Evolutionary conservation across 1,140 invertebrate species (phyloP).

Genomic region (Charaxes varanes): DNA sequence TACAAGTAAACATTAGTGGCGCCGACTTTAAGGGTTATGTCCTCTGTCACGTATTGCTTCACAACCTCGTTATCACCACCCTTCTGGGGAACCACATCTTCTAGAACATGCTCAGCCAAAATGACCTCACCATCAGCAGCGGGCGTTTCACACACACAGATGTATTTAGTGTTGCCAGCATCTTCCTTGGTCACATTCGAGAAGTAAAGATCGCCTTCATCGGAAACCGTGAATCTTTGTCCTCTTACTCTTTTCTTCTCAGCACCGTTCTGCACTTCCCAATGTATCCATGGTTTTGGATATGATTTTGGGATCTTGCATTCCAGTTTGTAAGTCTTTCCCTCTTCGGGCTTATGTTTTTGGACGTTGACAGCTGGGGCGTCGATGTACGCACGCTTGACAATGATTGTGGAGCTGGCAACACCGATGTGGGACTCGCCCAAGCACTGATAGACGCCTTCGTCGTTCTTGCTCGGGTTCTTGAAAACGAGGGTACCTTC

Average conservation of each 20-base stretch:
- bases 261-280: slow-evolving; percentile 22
- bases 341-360: slow-evolving; percentile 36
- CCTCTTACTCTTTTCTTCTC: background rate
- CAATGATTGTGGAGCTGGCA: slow-evolving; percentile 29
- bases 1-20: slow-evolving; percentile 34
- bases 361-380: slow-evolving; percentile 16
- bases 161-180: slow-evolving; percentile 37
- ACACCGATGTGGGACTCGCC: slow-evolving; percentile 30
- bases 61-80: slow-evolving; percentile 25
- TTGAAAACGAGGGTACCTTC: slow-evolving; percentile 38
- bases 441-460: slow-evolving; percentile 40
- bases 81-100: slow-evolving; percentile 23
- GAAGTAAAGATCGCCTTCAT: slow-evolving; percentile 42
- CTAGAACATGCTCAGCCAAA: slow-evolving; percentile 41
- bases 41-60: slow-evolving; percentile 38
- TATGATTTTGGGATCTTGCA: slow-evolving; percentile 38
- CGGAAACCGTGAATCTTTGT: slow-evolving; percentile 29
- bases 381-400: slow-evolving; percentile 32
- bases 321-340: slow-evolving; percentile 37
- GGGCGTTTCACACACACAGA: slow-evolving; percentile 39
- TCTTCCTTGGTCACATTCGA: slow-evolving; percentile 41
- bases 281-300: slow-evolving; percentile 44
- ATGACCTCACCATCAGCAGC: slow-evolving; percentile 30
- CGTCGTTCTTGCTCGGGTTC: slow-evolving; percentile 24
- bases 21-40: slow-evolving; percentile 36